Conservation (phyloP, 1,140 invertebrate genomes). For the Colletes latitarsis region DNA sequence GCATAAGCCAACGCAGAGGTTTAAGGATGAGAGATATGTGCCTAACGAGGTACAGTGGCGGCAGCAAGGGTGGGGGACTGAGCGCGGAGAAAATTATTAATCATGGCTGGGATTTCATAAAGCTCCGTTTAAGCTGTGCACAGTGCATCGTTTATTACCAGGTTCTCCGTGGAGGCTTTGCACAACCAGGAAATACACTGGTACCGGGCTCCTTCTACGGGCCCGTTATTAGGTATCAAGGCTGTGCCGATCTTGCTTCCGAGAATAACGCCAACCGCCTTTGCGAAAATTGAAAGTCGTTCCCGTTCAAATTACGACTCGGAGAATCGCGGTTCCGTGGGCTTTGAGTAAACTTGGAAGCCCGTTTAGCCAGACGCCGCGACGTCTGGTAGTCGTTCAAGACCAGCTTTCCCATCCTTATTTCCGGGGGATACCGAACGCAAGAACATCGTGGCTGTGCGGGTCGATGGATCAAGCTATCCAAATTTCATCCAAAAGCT, state of each 20-base stretch:
- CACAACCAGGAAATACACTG: conserved; percentile 68
- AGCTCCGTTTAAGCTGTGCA: conserved; percentile 75
- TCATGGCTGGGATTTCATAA: conserved; percentile 79
- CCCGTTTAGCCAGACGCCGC: neutral
- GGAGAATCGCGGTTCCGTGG: neutral
- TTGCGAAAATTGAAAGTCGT: conserved; percentile 62
- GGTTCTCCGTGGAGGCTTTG: conserved; percentile 63
- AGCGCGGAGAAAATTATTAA: conserved; percentile 75
- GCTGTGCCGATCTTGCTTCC: conserved; percentile 35
- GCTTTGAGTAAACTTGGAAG: conserved; percentile 16
- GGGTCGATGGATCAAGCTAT: neutral
- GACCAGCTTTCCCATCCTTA: conserved; percentile 16
- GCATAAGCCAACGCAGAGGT: conserved; percentile 54
- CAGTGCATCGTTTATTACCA: conserved; percentile 75
- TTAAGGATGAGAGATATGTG: conserved; percentile 65
- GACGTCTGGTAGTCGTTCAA: neutral
- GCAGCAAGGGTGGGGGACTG: conserved; percentile 18
- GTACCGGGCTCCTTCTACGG: conserved; percentile 46
- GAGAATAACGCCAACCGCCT: conserved; percentile 38
- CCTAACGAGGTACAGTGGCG: conserved; percentile 62
- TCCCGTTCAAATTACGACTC: conserved; percentile 12
- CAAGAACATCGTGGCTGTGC: neutral
- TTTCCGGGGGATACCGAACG: conserved; percentile 31
- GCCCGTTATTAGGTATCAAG: conserved; percentile 62
- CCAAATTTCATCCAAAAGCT: neutral